Evolutionary conservation across 2,113 vertebrate species (phyloP), one percentile per base, ranked within the genome.

Genomic region (Anarrhichthys ocellatus): DNA sequence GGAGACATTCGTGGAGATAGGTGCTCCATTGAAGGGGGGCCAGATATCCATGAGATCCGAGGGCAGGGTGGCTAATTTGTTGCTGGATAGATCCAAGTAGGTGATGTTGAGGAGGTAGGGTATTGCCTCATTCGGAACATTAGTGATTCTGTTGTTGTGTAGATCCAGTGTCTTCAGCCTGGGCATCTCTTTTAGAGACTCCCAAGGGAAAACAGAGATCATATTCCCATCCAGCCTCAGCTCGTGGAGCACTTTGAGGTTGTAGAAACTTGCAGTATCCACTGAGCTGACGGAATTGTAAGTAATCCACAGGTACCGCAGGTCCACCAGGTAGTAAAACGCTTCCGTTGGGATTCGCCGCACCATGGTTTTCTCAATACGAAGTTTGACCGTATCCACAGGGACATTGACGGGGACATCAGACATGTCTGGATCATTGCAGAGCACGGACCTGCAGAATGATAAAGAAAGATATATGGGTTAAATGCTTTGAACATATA

Each of bases 51-150:
- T 94, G 76, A 99, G 91, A 59, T 99, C 97, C 7, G 97, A 95
- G 0, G 98, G 96, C 83, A 99, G 86, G 0, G 97, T 97, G 63
- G 93, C 92, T n/a, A 99, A 92, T 88, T 96, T 97, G 85, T 99
- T 99, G 94, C 98, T 99, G 71, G 98, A 99, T 40, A 99, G 78
- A 79, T 99, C 98, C 91, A 99, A 91, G 89, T 98, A 99, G 72
- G 96, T 95, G 58, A 99, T 96, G 80, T 97, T 98, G 63, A 89
- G 87, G 69, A 99, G 91, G 88, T 95, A 96, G 0, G 90, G 93
- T 68, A 95, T 92, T 0, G 96, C 97, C 34, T 97, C 97, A 0
- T 78, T 81, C 0, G 97, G 95, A 82, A 99, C 82, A 24, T 46
- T 93, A 66, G 93, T 93, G 69, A 99, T 11, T 59, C 95, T 95